Percentiles rank a stretch among this genome's conserved stretches.
These are phyloP conservation scores for Xanthorhoe designata DNA, from an alignment of 2,888 invertebrate species.

Conservation along the genomic window DNA sequence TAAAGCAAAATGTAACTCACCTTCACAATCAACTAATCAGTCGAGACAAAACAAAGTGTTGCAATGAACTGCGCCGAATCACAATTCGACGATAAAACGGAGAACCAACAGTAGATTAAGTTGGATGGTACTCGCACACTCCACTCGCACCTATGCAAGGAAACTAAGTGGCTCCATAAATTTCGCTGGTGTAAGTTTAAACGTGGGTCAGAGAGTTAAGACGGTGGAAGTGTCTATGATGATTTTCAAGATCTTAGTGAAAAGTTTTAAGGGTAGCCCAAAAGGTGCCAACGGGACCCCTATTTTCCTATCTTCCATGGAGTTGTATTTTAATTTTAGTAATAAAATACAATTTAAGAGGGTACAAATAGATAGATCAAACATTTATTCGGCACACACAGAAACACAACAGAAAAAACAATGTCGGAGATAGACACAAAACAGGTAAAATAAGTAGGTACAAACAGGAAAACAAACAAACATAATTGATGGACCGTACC, in stretches of 20 bases:
- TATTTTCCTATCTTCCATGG: too few relatives aligned
- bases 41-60: neutral
- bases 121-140: conserved; percentile 46
- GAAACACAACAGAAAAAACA: too few relatives aligned
- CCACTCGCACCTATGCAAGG: conserved; percentile 63
- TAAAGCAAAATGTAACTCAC: neutral
- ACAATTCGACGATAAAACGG: conserved; percentile 35
- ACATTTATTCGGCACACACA: too few relatives aligned
- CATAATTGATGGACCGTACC: too few relatives aligned
- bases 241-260: neutral
- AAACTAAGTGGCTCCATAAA: conserved; percentile 78
- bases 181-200: conserved; percentile 77
- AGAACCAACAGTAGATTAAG: conserved; percentile 51
- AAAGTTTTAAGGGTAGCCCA: too few relatives aligned
- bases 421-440: too few relatives aligned
- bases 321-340: too few relatives aligned
- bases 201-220: conserved; percentile 53
- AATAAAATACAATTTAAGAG: too few relatives aligned
- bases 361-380: too few relatives aligned
- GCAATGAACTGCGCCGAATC: conserved; percentile 11
- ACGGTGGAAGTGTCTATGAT: conserved; percentile 51
- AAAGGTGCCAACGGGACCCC: neutral
- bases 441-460: too few relatives aligned
- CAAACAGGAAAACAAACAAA: too few relatives aligned
- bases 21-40: neutral